Percentiles rank a stretch among this genome's conserved stretches.
Conservation (phyloP, 2,888 invertebrate genomes). For the Dasypogon diadema region DNA sequence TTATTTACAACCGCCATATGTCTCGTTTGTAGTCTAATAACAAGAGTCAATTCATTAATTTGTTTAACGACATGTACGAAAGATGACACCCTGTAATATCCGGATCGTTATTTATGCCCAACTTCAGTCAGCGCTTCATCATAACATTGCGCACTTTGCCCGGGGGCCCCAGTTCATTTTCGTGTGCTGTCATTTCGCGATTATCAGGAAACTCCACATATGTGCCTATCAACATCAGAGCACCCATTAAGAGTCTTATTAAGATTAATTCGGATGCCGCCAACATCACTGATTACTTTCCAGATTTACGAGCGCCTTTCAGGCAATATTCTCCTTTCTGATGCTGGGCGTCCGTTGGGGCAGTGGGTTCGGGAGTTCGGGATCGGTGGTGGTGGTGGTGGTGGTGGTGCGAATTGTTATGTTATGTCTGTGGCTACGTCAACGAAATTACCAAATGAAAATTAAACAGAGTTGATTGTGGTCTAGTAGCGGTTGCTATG, state of each 20-base stretch:
- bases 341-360: neutral
- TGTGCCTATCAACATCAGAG: conserved; percentile 20
- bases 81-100: neutral
- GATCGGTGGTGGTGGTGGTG: neutral
- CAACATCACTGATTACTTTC: conserved; percentile 43
- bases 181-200: conserved; percentile 17
- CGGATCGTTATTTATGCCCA: neutral
- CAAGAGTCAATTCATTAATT: conserved; percentile 10
- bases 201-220: conserved; percentile 9
- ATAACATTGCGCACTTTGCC: neutral
- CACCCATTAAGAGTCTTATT: conserved; percentile 36
- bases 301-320: conserved; percentile 35
- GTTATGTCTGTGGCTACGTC: neutral
- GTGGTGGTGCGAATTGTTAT: conserved; percentile 12
- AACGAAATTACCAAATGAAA: conserved; percentile 27
- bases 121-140: neutral
- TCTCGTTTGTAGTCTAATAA: neutral
- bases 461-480: conserved; percentile 37
- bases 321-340: conserved; percentile 26
- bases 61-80: neutral
- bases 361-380: too few species aligned
- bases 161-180: neutral
- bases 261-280: conserved; percentile 36
- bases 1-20: neutral
- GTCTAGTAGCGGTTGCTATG: neutral